Evolutionary conservation across 2,797 vertebrate genomes (phyloP).

Genomic region (Malurus leucopterus): DNA sequence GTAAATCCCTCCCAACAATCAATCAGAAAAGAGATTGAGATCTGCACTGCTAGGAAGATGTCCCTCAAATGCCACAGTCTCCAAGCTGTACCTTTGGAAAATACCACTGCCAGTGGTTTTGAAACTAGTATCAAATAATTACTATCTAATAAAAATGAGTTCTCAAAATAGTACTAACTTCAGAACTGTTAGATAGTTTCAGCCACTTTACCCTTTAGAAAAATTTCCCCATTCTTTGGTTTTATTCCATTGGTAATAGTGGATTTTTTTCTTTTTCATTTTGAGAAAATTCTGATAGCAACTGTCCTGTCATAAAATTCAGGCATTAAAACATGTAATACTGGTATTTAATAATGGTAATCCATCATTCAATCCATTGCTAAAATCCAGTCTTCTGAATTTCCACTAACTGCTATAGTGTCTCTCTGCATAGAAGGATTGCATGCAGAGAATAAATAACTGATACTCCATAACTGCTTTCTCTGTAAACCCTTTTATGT

Average conservation of each 20-base stretch:
- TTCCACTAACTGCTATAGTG: neutral
- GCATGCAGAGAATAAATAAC: neutral
- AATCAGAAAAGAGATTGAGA: neutral
- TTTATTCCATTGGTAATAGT: neutral
- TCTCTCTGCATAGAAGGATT: neutral
- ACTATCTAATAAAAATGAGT: neutral
- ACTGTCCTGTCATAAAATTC: neutral
- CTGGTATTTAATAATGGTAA: neutral
- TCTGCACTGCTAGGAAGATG: neutral
- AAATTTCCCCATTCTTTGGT: neutral
- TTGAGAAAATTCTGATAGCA: neutral
- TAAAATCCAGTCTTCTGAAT: neutral
- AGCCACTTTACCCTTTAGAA: neutral
- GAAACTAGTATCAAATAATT: neutral
- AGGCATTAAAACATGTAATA: neutral
- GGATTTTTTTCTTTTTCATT: neutral
- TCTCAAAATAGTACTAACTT: neutral
- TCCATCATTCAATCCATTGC: neutral
- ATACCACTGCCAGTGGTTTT: neutral
- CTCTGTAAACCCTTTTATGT: neutral
- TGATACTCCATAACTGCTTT: neutral
- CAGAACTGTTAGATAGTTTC: neutral
- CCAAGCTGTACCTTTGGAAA: neutral
- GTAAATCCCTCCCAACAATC: neutral
- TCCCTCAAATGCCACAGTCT: neutral